Base-by-base conservation (phyloP, 2,888 invertebrate genomes). In the Cremastobaeus sp. region DNA sequence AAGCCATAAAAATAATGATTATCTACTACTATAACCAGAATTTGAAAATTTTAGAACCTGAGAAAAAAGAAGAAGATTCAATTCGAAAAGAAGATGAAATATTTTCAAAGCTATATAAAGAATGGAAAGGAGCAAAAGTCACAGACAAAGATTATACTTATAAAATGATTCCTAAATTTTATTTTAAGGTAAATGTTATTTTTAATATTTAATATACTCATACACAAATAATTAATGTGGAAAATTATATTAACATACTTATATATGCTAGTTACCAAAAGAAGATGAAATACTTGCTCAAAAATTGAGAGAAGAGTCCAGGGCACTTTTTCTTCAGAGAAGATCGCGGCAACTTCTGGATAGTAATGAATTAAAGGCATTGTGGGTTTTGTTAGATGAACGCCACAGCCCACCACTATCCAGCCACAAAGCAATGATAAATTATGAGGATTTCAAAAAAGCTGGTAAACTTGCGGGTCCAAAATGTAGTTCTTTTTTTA, bases 301-400 rank as follows among this genome's bases (percentile, higher is more conserved):
- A 83, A 95, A 96, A 87, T 88, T 97, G 35, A 90, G 96, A 60
- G 96, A 97, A 88, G 97, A 97, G 86, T 94, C 96, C 0, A 90
- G 96, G 81, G 95, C 96, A 1, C 91, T 95, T 72, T 95, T 97
- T 85, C 88, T 98, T 43, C 95, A 97, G 88, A 92, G 95, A 84
- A 92, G 94, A 82, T 96, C 95, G 72, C 91, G 93, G 81, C 94
- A 96, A 81, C 88, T 97, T 21, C 88, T 98, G 17, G 95, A 96
- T 86, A 96, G 95, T 84, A 93, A 94, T 83, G 97, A 98, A 87
- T 86, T 97, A 50, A 93, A 94, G 87, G 92, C 93, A 35, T 88
- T 98, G 0, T 97, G 96, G 96, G 91, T 92, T 39, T 88, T 95
- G 54, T 87, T 98, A 73, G 95, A 97, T 86, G 93, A 94, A 78